A percentile compares a stretch with the other conserved stretches of the same genome.
Conservation (phyloP, 2,113 vertebrate species). For the Antechinus flavipes region DNA sequence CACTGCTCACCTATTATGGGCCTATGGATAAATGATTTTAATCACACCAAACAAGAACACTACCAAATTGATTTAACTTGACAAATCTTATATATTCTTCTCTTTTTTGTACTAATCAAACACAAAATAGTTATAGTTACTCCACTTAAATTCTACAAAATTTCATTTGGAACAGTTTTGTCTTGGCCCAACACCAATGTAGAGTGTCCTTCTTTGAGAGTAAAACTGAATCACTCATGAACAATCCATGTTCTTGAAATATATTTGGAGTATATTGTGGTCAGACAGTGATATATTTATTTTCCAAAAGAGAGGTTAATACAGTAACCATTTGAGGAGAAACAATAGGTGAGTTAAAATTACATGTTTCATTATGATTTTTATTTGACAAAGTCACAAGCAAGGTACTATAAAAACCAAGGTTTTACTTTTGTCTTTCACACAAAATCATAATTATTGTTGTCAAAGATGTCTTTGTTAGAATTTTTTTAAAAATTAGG, state of each 20-base stretch:
- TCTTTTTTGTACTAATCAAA: not conserved
- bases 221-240: not conserved
- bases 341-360: conserved; percentile 11
- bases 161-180: not conserved
- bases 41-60: not conserved
- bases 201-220: conserved; percentile 5
- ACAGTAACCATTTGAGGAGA: not conserved
- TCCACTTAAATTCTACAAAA: not conserved
- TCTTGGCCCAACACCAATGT: conserved; percentile 4
- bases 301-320: not conserved
- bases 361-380: not conserved
- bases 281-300: not conserved
- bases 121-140: not conserved
- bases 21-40: not conserved
- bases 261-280: not conserved
- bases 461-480: not conserved
- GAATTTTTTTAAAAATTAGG: not conserved
- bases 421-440: not conserved
- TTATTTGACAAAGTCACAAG: not conserved
- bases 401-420: not conserved
- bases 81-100: not conserved
- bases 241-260: conserved; percentile 33
- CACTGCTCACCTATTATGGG: not conserved
- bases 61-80: not conserved
- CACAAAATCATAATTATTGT: not conserved